Conservation (phyloP, 2,888 invertebrate species). For the Seira sanloemensis region DNA sequence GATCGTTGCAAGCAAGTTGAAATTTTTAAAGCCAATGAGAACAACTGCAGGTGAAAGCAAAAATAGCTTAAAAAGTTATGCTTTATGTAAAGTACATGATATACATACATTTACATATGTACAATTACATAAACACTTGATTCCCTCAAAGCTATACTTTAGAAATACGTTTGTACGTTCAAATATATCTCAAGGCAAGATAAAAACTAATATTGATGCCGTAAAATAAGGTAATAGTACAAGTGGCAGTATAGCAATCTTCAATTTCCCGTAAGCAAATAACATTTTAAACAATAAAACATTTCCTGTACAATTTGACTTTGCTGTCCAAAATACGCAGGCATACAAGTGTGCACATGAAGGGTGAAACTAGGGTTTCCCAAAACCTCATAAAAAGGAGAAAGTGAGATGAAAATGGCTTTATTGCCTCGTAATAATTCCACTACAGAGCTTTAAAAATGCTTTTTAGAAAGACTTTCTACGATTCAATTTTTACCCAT, state of each 20-base stretch:
- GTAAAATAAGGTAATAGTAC: background rate
- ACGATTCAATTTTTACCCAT: constrained; percentile 43
- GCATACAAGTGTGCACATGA: too few relatives aligned
- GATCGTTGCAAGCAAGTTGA: too few relatives aligned
- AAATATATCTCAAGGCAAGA: background rate
- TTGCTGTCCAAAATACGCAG: background rate
- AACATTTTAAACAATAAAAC: constrained; percentile 50
- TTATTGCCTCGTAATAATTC: constrained; percentile 34
- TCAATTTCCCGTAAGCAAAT: constrained; percentile 22
- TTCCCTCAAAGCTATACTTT: background rate
- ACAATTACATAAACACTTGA: background rate
- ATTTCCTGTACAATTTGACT: constrained; percentile 55
- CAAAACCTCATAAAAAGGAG: too few relatives aligned
- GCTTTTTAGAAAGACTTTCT: background rate
- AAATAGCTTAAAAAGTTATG: too few relatives aligned
- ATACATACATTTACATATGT: too few relatives aligned
- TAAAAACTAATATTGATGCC: background rate
- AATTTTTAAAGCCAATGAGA: too few relatives aligned
- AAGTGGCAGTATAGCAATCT: constrained; percentile 43
- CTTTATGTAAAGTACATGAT: too few relatives aligned
- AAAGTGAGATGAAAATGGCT: constrained; percentile 58
- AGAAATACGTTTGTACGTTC: background rate
- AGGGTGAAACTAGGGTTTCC: too few relatives aligned
- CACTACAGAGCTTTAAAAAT: background rate
- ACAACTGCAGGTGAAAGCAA: too few relatives aligned